phyloP scores from a whole-genome alignment of 1,140 invertebrate species.

The Carposina sasakii region DNA sequence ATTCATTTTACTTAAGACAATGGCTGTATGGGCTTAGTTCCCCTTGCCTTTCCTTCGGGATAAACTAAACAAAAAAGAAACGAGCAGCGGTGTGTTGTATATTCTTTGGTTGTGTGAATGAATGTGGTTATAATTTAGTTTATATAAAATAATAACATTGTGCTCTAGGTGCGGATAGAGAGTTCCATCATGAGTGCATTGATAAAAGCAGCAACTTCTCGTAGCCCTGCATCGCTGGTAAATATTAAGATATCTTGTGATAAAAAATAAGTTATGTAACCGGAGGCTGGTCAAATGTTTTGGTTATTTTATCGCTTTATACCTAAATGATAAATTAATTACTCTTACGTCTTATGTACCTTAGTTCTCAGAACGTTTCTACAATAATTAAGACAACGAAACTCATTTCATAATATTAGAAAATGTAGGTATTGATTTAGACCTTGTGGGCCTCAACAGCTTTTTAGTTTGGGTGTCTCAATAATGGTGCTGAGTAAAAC shows the following conservation, averaged over 20 bases:
- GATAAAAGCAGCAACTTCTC: conserved; percentile 57
- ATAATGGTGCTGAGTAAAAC: too few species aligned
- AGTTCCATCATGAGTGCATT: conserved; percentile 71
- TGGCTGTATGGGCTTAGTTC: too few species aligned
- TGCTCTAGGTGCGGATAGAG: conserved; percentile 66
- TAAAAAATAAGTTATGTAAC: conserved; percentile 68
- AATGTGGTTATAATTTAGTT: conserved; percentile 29
- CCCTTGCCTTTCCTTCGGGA: not conserved
- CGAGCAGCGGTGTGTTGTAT: conserved; percentile 8
- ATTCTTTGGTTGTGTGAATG: conserved; percentile 39
- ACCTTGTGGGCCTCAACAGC: too few species aligned
- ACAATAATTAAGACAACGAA: too few species aligned
- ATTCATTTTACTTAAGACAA: not conserved
- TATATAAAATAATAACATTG: conserved; percentile 38
- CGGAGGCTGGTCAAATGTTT: conserved; percentile 40
- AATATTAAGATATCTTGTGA: too few species aligned
- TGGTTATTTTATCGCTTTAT: conserved; percentile 16
- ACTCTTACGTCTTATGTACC: too few species aligned
- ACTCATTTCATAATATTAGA: too few species aligned
- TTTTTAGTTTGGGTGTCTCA: too few species aligned
- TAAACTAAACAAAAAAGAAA: too few species aligned
- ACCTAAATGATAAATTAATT: too few species aligned
- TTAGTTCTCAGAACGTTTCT: too few species aligned
- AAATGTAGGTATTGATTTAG: too few species aligned
- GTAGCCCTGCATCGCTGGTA: conserved; percentile 58